Evolutionary conservation across 92 coral and sea anemone species (phyloP).

Genomic region (Montipora capitata): DNA sequence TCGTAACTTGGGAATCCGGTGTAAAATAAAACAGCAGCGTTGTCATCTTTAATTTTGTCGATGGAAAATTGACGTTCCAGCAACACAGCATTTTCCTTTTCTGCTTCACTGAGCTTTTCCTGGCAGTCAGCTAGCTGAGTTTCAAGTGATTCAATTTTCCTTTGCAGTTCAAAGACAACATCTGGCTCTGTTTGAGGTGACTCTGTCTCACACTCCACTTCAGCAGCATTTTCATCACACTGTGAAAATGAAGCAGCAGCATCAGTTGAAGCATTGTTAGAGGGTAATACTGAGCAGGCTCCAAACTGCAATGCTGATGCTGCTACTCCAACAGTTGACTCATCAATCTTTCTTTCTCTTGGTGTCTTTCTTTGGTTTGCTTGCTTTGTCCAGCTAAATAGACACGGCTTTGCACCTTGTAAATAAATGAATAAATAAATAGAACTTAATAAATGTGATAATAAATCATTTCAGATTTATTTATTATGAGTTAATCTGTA

Average conservation of each 20-base stretch:
- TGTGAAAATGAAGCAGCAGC: constrained; percentile 1
- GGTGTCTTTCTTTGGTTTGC: constrained; percentile 16
- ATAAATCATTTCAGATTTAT: not conserved
- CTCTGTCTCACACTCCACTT: not conserved
- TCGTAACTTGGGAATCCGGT: constrained; percentile 68
- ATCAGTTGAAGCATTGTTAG: not conserved
- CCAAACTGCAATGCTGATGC: constrained; percentile 14
- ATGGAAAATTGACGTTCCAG: constrained; percentile 51
- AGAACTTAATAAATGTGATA: not conserved
- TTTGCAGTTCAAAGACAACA: not conserved
- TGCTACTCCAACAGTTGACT: not conserved
- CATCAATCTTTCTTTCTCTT: not conserved
- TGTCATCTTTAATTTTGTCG: constrained; percentile 60
- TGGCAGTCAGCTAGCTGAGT: constrained; percentile 10
- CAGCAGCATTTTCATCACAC: not conserved
- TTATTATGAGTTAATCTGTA: constrained; percentile 3
- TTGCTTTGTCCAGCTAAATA: constrained; percentile 27
- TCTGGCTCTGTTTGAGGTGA: not conserved
- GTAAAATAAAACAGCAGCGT: constrained; percentile 69
- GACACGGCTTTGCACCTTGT: constrained; percentile 50
- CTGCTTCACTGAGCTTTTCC: constrained; percentile 42
- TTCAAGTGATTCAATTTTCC: constrained; percentile 30
- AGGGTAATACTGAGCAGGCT: not conserved
- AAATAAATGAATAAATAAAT: not conserved
- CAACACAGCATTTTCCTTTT: constrained; percentile 70